Conservation (phyloP, 1,140 invertebrate genomes). For the Aphelenchoides besseyi region DNA sequence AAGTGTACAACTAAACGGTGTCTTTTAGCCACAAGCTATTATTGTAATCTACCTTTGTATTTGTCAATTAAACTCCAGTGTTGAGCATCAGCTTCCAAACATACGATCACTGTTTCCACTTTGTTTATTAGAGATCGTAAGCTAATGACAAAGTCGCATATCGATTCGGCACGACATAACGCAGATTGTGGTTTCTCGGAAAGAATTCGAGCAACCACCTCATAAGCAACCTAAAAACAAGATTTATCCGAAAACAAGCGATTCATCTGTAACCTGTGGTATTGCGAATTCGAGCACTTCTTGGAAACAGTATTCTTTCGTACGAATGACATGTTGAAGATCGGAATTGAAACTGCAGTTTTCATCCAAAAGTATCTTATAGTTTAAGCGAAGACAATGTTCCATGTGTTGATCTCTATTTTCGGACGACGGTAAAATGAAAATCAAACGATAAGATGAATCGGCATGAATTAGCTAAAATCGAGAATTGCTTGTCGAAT, state of each 20-base stretch:
- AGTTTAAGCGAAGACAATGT: conserved; percentile 32
- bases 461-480: conserved; percentile 43
- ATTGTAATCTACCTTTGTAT: conserved; percentile 36
- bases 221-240: too few species aligned
- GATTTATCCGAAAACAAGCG: conserved; percentile 28
- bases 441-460: conserved; percentile 44
- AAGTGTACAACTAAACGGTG: conserved; percentile 46
- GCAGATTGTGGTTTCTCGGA: conserved; percentile 56
- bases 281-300: conserved; percentile 32
- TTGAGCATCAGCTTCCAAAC: conserved; percentile 41
- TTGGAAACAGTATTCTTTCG: conserved; percentile 34
- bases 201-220: conserved; percentile 56
- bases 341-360: background rate
- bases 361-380: conserved; percentile 21
- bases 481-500: conserved; percentile 4
- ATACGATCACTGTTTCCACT: conserved; percentile 48
- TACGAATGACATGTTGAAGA: conserved; percentile 12
- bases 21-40: conserved; percentile 1
- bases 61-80: conserved; percentile 42
- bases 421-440: conserved; percentile 31
- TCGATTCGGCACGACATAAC: conserved; percentile 47
- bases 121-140: conserved; percentile 41
- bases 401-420: conserved; percentile 27
- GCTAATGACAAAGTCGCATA: conserved; percentile 56
- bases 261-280: too few species aligned